Evolutionary conservation across 2,113 vertebrate genomes (phyloP).

Genomic region (Rynchops niger): DNA sequence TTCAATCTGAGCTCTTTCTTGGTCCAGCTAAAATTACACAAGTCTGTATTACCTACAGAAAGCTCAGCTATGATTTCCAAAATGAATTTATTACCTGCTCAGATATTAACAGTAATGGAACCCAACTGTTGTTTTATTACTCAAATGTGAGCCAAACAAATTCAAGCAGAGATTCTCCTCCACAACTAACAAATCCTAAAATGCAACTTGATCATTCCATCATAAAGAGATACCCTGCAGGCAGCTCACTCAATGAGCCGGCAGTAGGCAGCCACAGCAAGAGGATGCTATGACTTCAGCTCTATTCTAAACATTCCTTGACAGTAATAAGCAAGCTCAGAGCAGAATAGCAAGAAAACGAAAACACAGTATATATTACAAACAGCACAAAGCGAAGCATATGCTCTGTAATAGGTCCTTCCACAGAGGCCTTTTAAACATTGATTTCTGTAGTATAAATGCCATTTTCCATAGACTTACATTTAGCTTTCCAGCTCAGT

Average conservation of each 20-base stretch:
- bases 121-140: background rate
- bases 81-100: background rate
- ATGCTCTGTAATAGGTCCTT: background rate
- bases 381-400: background rate
- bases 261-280: background rate
- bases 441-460: background rate
- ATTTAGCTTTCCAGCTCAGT: background rate
- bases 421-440: background rate
- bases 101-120: background rate
- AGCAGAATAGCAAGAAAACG: background rate
- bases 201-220: background rate
- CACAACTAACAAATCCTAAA: background rate
- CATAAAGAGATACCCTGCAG: background rate
- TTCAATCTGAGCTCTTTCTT: constrained; percentile 87
- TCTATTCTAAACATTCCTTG: background rate
- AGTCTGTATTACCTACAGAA: background rate
- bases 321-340: background rate
- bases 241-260: background rate
- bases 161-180: background rate
- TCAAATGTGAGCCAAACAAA: background rate
- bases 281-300: background rate
- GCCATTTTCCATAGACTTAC: background rate
- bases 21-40: constrained; percentile 82
- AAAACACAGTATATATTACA: background rate
- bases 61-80: background rate